Evolutionary conservation across 1,140 invertebrate genomes (phyloP).

Genomic region (Whitmania pigra): DNA sequence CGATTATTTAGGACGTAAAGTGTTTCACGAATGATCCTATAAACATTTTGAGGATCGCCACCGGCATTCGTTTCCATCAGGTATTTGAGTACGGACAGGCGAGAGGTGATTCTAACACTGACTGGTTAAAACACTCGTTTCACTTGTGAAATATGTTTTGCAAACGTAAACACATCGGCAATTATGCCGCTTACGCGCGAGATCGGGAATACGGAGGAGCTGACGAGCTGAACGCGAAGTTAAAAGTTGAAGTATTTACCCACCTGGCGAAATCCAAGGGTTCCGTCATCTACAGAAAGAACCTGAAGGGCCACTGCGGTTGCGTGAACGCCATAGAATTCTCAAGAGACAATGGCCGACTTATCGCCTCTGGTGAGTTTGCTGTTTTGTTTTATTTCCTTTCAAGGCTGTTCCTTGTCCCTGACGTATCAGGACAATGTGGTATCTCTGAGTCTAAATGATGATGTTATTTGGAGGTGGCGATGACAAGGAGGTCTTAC

Average conservation of each 20-base stretch:
- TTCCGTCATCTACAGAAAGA: conserved; percentile 62
- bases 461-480: conserved; percentile 52
- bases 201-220: too few relatives aligned
- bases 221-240: background rate
- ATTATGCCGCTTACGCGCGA: too few relatives aligned
- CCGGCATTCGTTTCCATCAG: too few relatives aligned
- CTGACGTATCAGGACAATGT: background rate
- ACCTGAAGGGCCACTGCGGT: conserved; percentile 76
- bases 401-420: background rate
- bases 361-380: conserved; percentile 66
- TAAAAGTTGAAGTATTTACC: background rate
- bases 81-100: too few relatives aligned
- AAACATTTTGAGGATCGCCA: too few relatives aligned
- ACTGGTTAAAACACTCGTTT: too few relatives aligned
- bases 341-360: conserved; percentile 63
- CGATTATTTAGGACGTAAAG: too few relatives aligned
- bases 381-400: conserved; percentile 18
- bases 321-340: conserved; percentile 95
- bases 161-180: too few relatives aligned
- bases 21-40: too few relatives aligned
- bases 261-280: conserved; percentile 27
- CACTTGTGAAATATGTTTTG: too few relatives aligned
- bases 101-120: too few relatives aligned
- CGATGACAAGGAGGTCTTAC: conserved; percentile 73
- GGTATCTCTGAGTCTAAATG: conserved; percentile 9